phyloP scores from a whole-genome alignment of 2,888 invertebrate species.

The Acrocyrtus sp. region DNA sequence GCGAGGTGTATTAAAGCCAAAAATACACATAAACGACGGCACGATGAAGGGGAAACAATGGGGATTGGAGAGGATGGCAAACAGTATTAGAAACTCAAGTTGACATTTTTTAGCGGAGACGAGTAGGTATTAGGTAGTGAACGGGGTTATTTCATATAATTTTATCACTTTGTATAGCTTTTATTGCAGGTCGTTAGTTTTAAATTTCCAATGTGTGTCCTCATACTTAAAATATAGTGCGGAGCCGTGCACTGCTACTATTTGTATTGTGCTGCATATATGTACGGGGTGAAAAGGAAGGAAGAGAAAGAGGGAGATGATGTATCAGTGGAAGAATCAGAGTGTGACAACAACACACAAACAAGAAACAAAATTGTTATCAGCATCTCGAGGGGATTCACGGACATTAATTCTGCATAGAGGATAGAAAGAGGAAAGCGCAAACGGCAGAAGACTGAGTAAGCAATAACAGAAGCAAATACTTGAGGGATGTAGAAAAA shows the following conservation, averaged over 20 bases:
- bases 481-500: slow-evolving; percentile 1
- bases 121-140: too few species aligned
- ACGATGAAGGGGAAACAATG: slow-evolving; percentile 1
- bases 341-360: slow-evolving; percentile 34
- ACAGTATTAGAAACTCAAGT: slow-evolving; percentile 31
- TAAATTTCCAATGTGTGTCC: background rate
- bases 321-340: slow-evolving; percentile 38
- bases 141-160: slow-evolving; percentile 19
- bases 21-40: background rate
- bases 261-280: too few species aligned
- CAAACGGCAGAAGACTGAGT: background rate
- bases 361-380: slow-evolving; percentile 44
- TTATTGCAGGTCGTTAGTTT: background rate
- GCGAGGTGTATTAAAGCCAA: slow-evolving; percentile 4
- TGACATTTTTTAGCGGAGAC: slow-evolving; percentile 38
- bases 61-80: slow-evolving; percentile 14
- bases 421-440: background rate
- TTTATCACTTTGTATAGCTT: background rate
- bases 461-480: background rate
- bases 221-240: too few species aligned
- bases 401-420: slow-evolving; percentile 30
- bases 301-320: background rate
- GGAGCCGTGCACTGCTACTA: too few species aligned
- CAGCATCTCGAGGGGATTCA: slow-evolving; percentile 36
- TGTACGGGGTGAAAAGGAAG: too few species aligned